phyloP scores from a whole-genome alignment of 2,797 vertebrate genomes.

The Amblyopsis hoosieri region DNA sequence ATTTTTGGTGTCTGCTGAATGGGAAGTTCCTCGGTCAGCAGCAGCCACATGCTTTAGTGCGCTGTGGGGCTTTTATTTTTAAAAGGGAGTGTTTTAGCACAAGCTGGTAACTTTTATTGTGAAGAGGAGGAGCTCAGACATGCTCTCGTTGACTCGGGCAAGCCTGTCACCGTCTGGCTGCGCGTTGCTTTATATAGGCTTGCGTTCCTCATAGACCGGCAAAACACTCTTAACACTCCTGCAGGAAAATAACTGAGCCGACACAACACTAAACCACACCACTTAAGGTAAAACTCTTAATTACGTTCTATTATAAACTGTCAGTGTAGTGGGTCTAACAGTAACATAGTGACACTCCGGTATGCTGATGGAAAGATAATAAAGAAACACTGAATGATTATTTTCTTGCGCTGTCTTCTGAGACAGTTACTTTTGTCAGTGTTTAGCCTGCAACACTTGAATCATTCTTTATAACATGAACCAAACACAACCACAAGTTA shows the following conservation, averaged over 20 bases:
- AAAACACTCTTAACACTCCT: constrained; percentile 40
- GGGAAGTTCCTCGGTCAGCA: constrained; percentile 26
- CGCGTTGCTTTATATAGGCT: constrained; percentile 78
- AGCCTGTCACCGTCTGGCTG: constrained; percentile 74
- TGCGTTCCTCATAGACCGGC: constrained; percentile 74
- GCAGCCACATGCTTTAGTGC: background rate
- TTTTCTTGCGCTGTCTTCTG: background rate
- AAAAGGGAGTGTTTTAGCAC: constrained; percentile 48
- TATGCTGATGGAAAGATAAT: too few species aligned
- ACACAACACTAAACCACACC: constrained; percentile 25
- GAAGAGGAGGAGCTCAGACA: constrained; percentile 60
- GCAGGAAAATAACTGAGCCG: constrained; percentile 53
- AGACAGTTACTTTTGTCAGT: background rate
- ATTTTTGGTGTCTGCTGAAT: constrained; percentile 14
- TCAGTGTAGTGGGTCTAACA: background rate
- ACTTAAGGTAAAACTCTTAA: constrained; percentile 63
- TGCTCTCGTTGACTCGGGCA: constrained; percentile 65
- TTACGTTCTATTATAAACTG: constrained; percentile 6
- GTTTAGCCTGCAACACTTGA: constrained; percentile 1
- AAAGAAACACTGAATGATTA: too few species aligned
- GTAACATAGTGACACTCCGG: too few species aligned
- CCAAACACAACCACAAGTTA: background rate
- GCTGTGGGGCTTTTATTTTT: constrained; percentile 83
- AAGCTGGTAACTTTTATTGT: constrained; percentile 61
- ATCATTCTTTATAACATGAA: background rate